A percentile compares a stretch with the other conserved stretches of the same genome.
Conservation (phyloP, 2,797 vertebrate genomes). For the Lophotriccus pileatus region DNA sequence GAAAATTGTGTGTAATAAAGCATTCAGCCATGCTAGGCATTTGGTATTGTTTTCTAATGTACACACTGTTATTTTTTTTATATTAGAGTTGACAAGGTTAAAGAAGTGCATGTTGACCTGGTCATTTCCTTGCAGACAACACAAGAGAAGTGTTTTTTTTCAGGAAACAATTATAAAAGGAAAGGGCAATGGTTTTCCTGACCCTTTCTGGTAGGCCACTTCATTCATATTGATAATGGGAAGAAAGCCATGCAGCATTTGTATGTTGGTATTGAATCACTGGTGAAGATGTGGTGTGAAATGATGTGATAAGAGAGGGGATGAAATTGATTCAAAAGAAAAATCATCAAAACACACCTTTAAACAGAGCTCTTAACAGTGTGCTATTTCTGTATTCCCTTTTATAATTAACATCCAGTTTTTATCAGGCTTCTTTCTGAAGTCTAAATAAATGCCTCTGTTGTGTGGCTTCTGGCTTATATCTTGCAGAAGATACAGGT, state of each 20-base stretch:
- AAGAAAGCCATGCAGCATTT: neutral
- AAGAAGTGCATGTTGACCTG: neutral
- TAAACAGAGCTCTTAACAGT: constrained; percentile 1
- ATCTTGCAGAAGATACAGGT: constrained; percentile 31
- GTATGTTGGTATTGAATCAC: neutral
- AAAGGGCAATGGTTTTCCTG: constrained; percentile 48
- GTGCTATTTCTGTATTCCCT: neutral
- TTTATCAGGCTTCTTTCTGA: constrained; percentile 51
- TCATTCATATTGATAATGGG: constrained; percentile 28
- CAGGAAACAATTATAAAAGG: constrained; percentile 15
- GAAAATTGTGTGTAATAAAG: neutral
- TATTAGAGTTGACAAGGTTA: constrained; percentile 3
- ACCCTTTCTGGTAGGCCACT: neutral
- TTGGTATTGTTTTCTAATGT: neutral
- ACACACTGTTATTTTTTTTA: neutral
- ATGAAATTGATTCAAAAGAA: constrained; percentile 29
- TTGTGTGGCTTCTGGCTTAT: constrained; percentile 36
- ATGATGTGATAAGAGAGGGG: constrained; percentile 29
- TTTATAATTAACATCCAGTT: constrained; percentile 52
- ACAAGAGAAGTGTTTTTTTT: neutral
- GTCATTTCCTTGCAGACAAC: constrained; percentile 14
- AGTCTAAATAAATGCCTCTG: constrained; percentile 35
- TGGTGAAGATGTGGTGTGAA: neutral
- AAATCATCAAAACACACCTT: constrained; percentile 30
- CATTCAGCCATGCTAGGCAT: neutral